Base-by-base conservation (phyloP, 2,888 invertebrate species). In the Digitonthophagus gazella region DNA sequence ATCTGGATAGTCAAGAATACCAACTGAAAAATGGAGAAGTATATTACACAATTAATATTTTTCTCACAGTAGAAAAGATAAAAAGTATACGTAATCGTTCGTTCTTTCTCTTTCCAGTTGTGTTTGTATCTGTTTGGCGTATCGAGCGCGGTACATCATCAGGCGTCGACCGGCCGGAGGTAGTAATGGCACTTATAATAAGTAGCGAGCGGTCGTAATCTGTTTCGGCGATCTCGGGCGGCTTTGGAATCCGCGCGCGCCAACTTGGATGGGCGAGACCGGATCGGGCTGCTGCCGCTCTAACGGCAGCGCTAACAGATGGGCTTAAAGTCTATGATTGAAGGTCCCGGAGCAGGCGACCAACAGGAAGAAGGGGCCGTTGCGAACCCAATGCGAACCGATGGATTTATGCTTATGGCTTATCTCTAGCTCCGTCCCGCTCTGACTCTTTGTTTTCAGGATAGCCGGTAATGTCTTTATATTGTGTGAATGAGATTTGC, bases 181-280 rank as follows among this genome's bases (percentile, higher is more conserved):
- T 61, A 61, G 20, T 61, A 61, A 61, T 61, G 61, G 61, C 61
- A 61, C 20, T 61, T 19, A 61, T 61, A 61, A 61, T 61, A 61
- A 61, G 61, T 61, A 61, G 61, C 61, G 61, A 61, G 20, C 20
- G 61, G 61, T n/a, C 14, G 61, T 20, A 19, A 61, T 44, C 28
- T 44, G 28, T 44, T 44, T 44, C 28, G 28, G 28, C 28, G 28
- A 44, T 44, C 28, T 44, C 11, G 28, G 28, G 28, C 6, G 28
- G 28, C 28, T 44, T 44, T 44, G 28, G 28, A 44, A 44, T 44
- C 28, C 28, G 28, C 28, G 28, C 28, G 28, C 28, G 28, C 28
- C 28, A 44, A 44, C 28, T 44, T 44, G 8, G 28, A 44, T 44
- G 28, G 28, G 28, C 28, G 28, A 44, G 28, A 44, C 28, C 28